Evolutionary conservation across 2,888 invertebrate genomes (phyloP), one percentile per base, ranked within the genome.

Genomic region (Blastobasis adustella): DNA sequence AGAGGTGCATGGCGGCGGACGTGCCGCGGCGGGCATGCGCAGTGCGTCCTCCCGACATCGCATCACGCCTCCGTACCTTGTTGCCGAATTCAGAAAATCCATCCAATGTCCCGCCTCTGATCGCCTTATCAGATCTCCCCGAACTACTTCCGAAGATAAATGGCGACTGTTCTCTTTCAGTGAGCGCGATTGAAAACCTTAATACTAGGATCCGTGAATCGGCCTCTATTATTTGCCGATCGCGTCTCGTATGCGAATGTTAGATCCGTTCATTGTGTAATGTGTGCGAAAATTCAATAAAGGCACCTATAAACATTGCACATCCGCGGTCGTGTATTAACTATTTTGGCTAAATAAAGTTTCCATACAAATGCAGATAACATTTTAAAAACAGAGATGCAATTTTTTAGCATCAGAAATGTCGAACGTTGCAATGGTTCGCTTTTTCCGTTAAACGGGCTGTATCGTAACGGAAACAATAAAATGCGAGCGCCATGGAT

Each of bases 391-490:
- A 23, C 23, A 23, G 23, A 23, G 23, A 23, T 23, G 23, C 23
- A 23, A 23, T 23, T 23, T 23, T 23, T 23, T 23, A 23, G 23
- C 23, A 23, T 23, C 23, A 23, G 23, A 23, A 23, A 23, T 23
- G 23, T 60, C 63, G 59, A 63, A 61, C 61, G 61, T 54, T 61
- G 53, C 52, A 53, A 60, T 55, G 55, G 61, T 71, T 67, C 66
- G 63, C 67, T 73, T 75, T 79, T 76, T 67, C 69, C 62, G 76
- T 76, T 75, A 67, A 80, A 76, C 76, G 76, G 68, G 65, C 73
- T 76, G 79, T 74, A 69, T 73, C 77, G 76, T 73, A 77, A 79
- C 74, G 72, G 69, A 70, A 73, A 79, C 72, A 79, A 78, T 77
- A 72, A 74, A 77, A 72, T 62, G 62, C 66, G 65, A 63, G 60